Percentiles rank a stretch among this genome's conserved stretches.
Conservation (phyloP, 2,888 invertebrate genomes). For the Camponotus fellah region DNA sequence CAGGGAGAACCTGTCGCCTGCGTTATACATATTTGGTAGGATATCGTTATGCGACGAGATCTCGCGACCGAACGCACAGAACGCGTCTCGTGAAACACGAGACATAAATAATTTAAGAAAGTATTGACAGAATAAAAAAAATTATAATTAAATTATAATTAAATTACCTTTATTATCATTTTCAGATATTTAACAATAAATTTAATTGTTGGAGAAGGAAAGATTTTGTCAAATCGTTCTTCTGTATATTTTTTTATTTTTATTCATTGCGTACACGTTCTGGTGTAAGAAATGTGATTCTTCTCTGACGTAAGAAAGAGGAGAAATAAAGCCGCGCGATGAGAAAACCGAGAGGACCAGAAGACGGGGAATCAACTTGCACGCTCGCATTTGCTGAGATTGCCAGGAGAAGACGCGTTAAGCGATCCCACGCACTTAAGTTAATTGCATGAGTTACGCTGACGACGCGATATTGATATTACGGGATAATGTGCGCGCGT, state of each 20-base stretch:
- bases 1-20: conserved; percentile 49
- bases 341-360: not conserved
- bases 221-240: not conserved
- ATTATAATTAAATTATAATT: no score
- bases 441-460: conserved; percentile 48
- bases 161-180: not conserved
- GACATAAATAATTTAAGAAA: not conserved
- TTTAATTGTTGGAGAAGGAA: not conserved
- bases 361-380: conserved; percentile 17
- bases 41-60: conserved; percentile 58
- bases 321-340: not conserved
- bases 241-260: not conserved
- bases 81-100: conserved; percentile 10
- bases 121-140: not conserved
- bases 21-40: conserved; percentile 71
- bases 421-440: conserved; percentile 36
- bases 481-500: conserved; percentile 30
- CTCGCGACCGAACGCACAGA: conserved; percentile 32
- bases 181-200: not conserved
- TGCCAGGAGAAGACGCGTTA: conserved; percentile 29
- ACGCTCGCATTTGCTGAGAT: conserved; percentile 30
- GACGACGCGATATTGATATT: conserved; percentile 34
- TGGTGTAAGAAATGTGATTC: not conserved
- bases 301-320: not conserved
- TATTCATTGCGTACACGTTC: not conserved